Conservation (phyloP, 2,797 vertebrate species). For the Telmatherina bonti region DNA sequence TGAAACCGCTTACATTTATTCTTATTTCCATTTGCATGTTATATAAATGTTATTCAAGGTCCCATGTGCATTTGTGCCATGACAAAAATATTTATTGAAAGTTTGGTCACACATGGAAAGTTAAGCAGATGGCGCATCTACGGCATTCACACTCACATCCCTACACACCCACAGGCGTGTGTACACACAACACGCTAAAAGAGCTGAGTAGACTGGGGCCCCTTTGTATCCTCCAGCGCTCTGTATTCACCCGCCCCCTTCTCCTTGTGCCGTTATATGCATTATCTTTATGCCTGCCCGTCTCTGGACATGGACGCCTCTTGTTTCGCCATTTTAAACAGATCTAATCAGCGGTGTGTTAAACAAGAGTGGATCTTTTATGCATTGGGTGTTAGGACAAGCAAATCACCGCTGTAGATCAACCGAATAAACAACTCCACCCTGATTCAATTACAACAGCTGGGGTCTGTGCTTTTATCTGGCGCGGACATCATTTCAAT, state of each 20-base stretch:
- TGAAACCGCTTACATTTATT: constrained; percentile 28
- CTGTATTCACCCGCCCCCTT: constrained; percentile 49
- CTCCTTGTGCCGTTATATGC: constrained; percentile 74
- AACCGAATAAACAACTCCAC: constrained; percentile 94
- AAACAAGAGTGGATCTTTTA: constrained; percentile 96
- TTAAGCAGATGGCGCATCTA: constrained; percentile 90
- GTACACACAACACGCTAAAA: constrained; percentile 37
- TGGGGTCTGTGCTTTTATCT: constrained; percentile 93
- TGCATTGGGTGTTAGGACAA: constrained; percentile 93
- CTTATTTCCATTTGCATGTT: constrained; percentile 24
- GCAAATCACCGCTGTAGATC: constrained; percentile 91
- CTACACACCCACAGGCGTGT: constrained; percentile 25
- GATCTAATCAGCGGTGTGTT: constrained; percentile 96
- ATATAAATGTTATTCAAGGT: constrained; percentile 82
- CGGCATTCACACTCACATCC: constrained; percentile 39
- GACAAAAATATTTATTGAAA: constrained; percentile 89
- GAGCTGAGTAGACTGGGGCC: constrained; percentile 34
- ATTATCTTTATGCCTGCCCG: constrained; percentile 86
- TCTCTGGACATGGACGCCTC: constrained; percentile 84
- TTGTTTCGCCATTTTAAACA: constrained; percentile 88
- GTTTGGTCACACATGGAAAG: constrained; percentile 92
- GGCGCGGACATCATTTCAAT: constrained; percentile 98
- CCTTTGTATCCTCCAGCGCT: constrained; percentile 58
- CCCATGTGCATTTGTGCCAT: constrained; percentile 79
- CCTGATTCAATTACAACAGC: constrained; percentile 97